These are phyloP conservation scores for Chelonus insularis DNA, from an alignment of 1,140 invertebrate species.

Conservation along the genomic window DNA sequence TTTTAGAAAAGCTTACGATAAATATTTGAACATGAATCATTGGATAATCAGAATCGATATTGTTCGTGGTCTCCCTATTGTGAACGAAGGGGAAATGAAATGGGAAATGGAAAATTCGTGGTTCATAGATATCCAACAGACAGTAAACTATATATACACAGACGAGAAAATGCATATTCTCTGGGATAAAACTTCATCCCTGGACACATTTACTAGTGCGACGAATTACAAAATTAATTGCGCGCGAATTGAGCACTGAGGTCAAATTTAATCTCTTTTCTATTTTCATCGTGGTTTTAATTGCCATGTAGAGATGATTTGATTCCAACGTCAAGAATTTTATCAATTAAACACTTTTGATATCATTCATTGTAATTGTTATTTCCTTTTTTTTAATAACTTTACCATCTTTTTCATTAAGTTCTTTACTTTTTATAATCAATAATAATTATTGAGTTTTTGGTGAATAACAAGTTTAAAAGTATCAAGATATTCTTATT, in stretches of 20 bases:
- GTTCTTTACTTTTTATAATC: no score
- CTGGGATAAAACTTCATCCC: not conserved
- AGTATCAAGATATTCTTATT: no score
- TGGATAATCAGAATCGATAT: conserved; percentile 6
- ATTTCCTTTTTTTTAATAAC: no score
- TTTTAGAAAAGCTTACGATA: not conserved
- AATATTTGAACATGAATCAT: conserved; percentile 11
- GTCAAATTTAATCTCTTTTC: conserved; percentile 17
- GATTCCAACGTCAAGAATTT: not conserved
- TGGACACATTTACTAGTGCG: not conserved
- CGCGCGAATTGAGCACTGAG: conserved; percentile 3
- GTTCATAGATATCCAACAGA: conserved; percentile 19
- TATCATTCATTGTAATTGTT: not conserved
- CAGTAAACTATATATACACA: not conserved
- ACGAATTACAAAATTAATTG: conserved; percentile 25
- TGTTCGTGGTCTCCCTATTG: conserved; percentile 7
- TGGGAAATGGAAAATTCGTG: conserved; percentile 28
- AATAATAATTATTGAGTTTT: no score
- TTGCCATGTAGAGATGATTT: not conserved
- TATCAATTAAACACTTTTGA: not conserved
- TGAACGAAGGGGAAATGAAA: conserved; percentile 28
- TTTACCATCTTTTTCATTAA: no score
- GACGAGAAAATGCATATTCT: conserved; percentile 21
- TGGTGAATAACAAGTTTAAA: no score
- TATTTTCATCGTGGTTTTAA: conserved; percentile 4